Evolutionary conservation across 2,797 vertebrate genomes (phyloP).

Genomic region (Discoglossus pictus): DNA sequence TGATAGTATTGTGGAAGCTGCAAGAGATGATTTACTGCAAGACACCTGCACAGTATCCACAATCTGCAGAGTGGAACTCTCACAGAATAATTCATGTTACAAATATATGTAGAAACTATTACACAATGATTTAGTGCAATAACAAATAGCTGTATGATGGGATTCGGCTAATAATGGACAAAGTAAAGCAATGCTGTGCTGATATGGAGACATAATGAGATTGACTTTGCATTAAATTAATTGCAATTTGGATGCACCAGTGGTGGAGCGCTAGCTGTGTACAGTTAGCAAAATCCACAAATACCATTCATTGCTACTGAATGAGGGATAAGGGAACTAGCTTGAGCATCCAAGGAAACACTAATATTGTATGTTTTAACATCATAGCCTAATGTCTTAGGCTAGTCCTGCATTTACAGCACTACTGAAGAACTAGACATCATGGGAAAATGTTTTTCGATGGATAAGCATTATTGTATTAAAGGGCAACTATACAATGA

Average conservation of each 20-base stretch:
- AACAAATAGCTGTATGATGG: conserved; percentile 36
- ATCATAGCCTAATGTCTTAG: too few relatives aligned
- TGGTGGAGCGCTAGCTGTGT: neutral
- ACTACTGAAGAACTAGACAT: too few relatives aligned
- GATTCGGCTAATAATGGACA: conserved; percentile 46
- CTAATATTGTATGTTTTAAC: too few relatives aligned
- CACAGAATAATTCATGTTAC: conserved; percentile 41
- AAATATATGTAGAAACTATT: conserved; percentile 47
- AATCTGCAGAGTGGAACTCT: conserved; percentile 11
- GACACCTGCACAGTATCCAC: conserved; percentile 54
- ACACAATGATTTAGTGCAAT: conserved; percentile 33
- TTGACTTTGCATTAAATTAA: conserved; percentile 40
- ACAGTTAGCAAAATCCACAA: too few relatives aligned
- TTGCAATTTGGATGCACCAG: conserved; percentile 21
- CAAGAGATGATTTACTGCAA: conserved; percentile 56
- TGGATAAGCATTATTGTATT: too few relatives aligned
- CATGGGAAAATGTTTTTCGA: too few relatives aligned
- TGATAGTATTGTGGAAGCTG: conserved; percentile 50
- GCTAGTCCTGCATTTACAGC: too few relatives aligned
- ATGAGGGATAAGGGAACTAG: too few relatives aligned
- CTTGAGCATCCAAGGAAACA: too few relatives aligned
- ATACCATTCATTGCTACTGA: too few relatives aligned
- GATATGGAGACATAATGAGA: conserved; percentile 38
- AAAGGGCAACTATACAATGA: too few relatives aligned
- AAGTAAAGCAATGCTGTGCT: conserved; percentile 16